Percentiles rank a stretch among this genome's conserved stretches.
phyloP scores from a whole-genome alignment of 2,797 vertebrate genomes.

The Megalops cyprinoides region DNA sequence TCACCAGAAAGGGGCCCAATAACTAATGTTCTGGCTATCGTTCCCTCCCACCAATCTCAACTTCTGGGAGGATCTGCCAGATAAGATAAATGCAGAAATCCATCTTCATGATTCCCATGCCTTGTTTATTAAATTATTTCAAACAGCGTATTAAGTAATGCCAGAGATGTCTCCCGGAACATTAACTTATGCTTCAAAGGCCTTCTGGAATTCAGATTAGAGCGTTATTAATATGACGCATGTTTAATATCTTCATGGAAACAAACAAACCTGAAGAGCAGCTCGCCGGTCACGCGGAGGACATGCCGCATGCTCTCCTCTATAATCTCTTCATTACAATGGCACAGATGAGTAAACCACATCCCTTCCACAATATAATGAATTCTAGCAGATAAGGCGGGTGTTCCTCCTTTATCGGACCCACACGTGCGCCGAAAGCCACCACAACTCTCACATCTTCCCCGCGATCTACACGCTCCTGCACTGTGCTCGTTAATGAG shows the following conservation, averaged over 20 bases:
- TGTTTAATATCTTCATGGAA: neutral
- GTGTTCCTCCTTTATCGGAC: neutral
- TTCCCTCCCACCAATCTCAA: too few relatives aligned
- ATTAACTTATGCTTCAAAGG: constrained; percentile 11
- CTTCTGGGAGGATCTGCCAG: neutral
- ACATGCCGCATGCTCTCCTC: neutral
- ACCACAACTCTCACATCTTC: neutral
- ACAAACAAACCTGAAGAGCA: neutral
- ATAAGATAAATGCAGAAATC: constrained; percentile 6
- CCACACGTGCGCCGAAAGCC: neutral
- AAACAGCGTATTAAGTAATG: constrained; percentile 6
- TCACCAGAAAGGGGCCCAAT: neutral
- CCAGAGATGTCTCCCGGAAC: constrained; percentile 1
- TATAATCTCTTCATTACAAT: neutral
- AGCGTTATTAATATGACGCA: neutral
- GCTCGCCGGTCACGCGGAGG: neutral
- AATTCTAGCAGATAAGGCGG: neutral
- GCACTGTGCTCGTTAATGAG: neutral
- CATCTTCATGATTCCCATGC: constrained; percentile 4
- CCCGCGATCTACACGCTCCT: neutral
- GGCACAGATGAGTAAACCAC: neutral
- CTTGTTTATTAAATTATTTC: neutral
- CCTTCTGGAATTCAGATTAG: neutral
- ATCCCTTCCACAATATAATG: neutral
- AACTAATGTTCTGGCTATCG: neutral